Evolutionary conservation across 2,797 vertebrate species (phyloP).

Genomic region (Lacerta viridis): DNA sequence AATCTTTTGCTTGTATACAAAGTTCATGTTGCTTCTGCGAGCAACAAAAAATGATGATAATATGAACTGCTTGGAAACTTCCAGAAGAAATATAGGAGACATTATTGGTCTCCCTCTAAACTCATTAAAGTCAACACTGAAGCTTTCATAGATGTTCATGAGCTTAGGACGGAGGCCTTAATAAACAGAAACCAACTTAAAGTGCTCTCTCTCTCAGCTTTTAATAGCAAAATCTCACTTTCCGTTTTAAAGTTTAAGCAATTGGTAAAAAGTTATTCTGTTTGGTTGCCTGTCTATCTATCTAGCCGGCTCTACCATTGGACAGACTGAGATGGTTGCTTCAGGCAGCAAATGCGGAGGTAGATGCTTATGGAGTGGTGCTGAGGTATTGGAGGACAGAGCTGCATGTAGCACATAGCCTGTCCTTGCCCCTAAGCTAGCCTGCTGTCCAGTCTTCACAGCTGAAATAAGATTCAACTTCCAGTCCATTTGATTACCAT

Average conservation of each 20-base stretch:
- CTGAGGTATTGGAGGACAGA: background rate
- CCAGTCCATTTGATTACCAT: too few species aligned
- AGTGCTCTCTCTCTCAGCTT: background rate
- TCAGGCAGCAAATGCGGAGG: background rate
- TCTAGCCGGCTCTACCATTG: background rate
- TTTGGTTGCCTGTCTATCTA: background rate
- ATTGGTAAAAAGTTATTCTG: background rate
- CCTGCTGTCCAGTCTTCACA: too few species aligned
- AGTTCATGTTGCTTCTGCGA: slow-evolving; percentile 51
- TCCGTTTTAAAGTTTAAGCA: background rate
- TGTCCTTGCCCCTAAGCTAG: too few species aligned
- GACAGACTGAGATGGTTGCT: background rate
- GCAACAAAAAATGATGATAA: background rate
- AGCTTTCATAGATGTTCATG: background rate
- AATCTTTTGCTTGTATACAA: slow-evolving; percentile 29
- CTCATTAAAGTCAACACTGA: slow-evolving; percentile 23
- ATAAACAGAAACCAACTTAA: slow-evolving; percentile 1
- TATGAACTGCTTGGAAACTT: background rate
- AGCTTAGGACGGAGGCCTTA: background rate
- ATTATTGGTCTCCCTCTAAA: background rate
- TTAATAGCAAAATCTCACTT: background rate
- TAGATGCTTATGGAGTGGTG: background rate
- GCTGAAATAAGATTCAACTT: too few species aligned
- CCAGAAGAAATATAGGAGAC: background rate
- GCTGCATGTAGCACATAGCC: too few species aligned